Percentiles rank a stretch among this genome's conserved stretches.
phyloP scores from a whole-genome alignment of 2,888 invertebrate species.

The Eurois occulta region DNA sequence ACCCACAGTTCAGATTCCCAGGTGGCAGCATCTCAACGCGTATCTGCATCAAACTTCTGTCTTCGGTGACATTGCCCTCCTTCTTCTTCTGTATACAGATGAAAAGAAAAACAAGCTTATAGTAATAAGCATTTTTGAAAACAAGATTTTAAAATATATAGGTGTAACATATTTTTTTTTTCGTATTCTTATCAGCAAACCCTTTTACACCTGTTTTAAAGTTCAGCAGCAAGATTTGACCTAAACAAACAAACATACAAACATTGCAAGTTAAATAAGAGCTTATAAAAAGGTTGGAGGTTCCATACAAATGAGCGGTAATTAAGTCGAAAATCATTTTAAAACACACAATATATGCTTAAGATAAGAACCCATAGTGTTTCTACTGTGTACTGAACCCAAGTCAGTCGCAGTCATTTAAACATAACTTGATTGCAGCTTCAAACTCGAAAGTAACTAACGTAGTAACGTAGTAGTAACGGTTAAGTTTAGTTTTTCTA shows the following conservation, averaged over 20 bases:
- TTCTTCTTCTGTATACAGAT: slow-evolving; percentile 67
- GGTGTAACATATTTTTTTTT: neutral
- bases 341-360: neutral
- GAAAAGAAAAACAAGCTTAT: neutral
- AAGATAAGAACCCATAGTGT: neutral
- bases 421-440: neutral
- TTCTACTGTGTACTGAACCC: neutral
- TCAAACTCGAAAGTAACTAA: neutral
- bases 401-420: neutral
- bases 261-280: neutral
- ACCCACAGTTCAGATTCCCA: slow-evolving; percentile 75
- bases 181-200: neutral
- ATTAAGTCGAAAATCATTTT: neutral
- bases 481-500: neutral
- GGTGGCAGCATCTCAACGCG: slow-evolving; percentile 76
- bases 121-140: neutral
- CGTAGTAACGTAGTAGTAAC: no score
- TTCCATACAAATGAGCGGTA: neutral
- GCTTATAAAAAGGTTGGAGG: neutral
- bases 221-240: no score
- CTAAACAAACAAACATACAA: neutral
- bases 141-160: neutral
- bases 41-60: slow-evolving; percentile 75
- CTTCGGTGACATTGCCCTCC: slow-evolving; percentile 72
- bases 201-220: neutral